phyloP scores from a whole-genome alignment of 2,797 vertebrate genomes.

The Erithacus rubecula region DNA sequence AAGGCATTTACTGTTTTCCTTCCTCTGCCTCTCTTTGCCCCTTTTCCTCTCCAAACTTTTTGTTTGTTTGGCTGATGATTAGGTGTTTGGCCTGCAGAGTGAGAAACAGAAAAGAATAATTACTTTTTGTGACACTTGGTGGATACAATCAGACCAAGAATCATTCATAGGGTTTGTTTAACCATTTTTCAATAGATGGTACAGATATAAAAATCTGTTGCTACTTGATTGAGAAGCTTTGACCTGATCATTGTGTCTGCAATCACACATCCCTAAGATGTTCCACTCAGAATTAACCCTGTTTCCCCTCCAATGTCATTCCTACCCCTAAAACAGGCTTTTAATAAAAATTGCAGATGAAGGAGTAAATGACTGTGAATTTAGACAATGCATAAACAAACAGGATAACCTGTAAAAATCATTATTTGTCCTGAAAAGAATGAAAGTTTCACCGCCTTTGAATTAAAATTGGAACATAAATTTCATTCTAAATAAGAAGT shows the following conservation, averaged over 20 bases:
- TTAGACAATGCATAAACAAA: background rate
- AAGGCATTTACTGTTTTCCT: background rate
- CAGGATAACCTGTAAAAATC: background rate
- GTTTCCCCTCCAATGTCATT: background rate
- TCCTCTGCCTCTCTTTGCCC: background rate
- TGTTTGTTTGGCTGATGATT: background rate
- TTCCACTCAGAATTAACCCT: background rate
- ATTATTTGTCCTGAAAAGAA: background rate
- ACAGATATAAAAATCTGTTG: background rate
- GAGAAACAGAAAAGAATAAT: background rate
- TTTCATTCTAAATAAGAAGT: background rate
- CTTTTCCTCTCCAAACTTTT: background rate
- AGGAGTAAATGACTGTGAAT: background rate
- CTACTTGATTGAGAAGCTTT: background rate
- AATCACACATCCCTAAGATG: background rate
- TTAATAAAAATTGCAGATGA: background rate
- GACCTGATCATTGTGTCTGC: background rate
- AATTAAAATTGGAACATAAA: background rate
- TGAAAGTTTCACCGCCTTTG: background rate
- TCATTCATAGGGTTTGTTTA: background rate
- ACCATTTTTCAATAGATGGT: background rate
- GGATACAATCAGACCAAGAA: background rate
- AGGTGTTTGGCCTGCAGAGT: rapidly evolving
- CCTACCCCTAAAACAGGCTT: background rate
- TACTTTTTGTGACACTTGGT: background rate